Base-by-base conservation (phyloP, 2,888 invertebrate species). In the Bembecia ichneumoniformis region DNA sequence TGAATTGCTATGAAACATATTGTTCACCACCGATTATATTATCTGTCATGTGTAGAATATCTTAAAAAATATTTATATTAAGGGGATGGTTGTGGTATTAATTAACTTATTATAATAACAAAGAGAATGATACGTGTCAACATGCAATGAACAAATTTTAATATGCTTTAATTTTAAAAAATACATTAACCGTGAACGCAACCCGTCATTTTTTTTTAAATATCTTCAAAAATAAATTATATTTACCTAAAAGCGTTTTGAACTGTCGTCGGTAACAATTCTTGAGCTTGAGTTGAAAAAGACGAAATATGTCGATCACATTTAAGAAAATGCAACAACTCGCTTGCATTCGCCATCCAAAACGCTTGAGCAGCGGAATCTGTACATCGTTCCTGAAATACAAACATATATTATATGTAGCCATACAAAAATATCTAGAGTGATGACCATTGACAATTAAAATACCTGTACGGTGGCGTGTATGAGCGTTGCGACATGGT, bases 271-370 rank as follows among this genome's bases (percentile, higher is more conserved):
- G 97, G 96, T 45, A 99, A 83, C 46, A 96, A 91, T 64, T 98
- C 97, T 83, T 98, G 98, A 0, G 97, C 96, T 73, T 97, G 95
- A 1, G 96, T 90, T 1, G 95, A 95, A 69, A 96, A 97, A 0
- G 96, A 95, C 44, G 95, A 94, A 53, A 98, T 93, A 76, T 98
- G 97, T 35, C 96, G 90, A 82, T 99, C 99, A 64, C 94, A 96
- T 80, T 98, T 98, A 36, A 98, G 87, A 83, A 99, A 98, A 80
- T 99, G 97, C 47, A 98, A 83, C 51, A 99, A 88, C 83, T 99
- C 99, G 43, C 98, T 97, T 10, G 97, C 94, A 73, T 99, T 99
- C 11, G 99, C 98, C 89, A 99, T 91, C 99, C 99, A 99, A 69
- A 97, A 95, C 1, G 97, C 95, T 61, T 96, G 90, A 4, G 94